Evolutionary conservation across 1,140 invertebrate genomes (phyloP).

Genomic region (Macrostomum lignano): DNA sequence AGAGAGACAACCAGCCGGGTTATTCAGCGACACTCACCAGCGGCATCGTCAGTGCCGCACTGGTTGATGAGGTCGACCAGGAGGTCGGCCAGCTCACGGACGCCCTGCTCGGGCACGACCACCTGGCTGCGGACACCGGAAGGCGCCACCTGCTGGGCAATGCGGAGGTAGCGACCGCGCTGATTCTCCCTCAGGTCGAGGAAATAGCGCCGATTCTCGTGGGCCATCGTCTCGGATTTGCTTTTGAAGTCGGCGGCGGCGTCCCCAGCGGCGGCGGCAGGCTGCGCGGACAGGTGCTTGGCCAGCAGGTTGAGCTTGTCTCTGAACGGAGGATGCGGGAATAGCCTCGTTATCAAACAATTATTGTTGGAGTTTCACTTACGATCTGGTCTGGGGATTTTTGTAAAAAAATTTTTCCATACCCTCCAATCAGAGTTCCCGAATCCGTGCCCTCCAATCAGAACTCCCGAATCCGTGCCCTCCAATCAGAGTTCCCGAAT

Average conservation of each 20-base stretch:
- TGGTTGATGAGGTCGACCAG: slow-evolving; percentile 68
- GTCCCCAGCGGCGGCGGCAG: neutral
- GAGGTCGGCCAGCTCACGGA: slow-evolving; percentile 76
- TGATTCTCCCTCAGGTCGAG: slow-evolving; percentile 90
- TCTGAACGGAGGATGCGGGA: slow-evolving; percentile 23
- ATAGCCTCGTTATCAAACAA: neutral
- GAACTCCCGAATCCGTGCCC: too few species aligned
- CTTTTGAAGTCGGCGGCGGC: slow-evolving; percentile 55
- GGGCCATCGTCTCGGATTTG: slow-evolving; percentile 89
- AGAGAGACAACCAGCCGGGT: neutral
- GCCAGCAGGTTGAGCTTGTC: slow-evolving; percentile 82
- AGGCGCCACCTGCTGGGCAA: slow-evolving; percentile 17
- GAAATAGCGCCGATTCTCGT: slow-evolving; percentile 86
- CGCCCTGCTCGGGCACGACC: slow-evolving; percentile 69
- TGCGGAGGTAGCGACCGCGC: slow-evolving; percentile 67
- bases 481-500: too few species aligned
- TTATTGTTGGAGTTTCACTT: neutral
- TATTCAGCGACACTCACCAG: neutral
- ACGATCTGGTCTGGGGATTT: neutral
- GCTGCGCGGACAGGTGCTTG: slow-evolving; percentile 76
- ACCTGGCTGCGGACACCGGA: slow-evolving; percentile 48
- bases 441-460: too few species aligned
- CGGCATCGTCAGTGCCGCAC: slow-evolving; percentile 50
- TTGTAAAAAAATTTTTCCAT: slow-evolving; percentile 69
- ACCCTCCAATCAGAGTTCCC: slow-evolving; percentile 75